phyloP scores from a whole-genome alignment of 2,113 vertebrate species.

The Gambusia affinis region DNA sequence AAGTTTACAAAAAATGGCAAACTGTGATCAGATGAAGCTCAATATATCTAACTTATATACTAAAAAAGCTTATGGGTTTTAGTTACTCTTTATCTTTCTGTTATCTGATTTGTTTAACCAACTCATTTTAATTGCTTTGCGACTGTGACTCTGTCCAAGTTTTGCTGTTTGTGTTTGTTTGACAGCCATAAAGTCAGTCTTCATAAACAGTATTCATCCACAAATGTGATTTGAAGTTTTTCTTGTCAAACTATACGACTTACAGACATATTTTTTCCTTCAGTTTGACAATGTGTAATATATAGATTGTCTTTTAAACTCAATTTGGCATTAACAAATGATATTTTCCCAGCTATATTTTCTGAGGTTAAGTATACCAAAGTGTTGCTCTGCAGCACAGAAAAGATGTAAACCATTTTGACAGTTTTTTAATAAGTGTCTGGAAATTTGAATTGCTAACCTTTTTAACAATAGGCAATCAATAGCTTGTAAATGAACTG shows the following conservation, averaged over 20 bases:
- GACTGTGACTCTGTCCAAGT: neutral
- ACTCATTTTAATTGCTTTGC: neutral
- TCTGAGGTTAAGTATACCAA: conserved; percentile 9
- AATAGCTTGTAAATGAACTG: conserved; percentile 51
- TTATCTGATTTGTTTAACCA: neutral
- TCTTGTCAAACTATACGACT: neutral
- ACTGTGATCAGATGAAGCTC: no score
- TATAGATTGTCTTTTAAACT: neutral
- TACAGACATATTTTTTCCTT: neutral
- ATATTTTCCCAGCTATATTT: neutral
- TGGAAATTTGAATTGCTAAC: conserved; percentile 12
- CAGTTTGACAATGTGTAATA: conserved; percentile 1
- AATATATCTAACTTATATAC: no score
- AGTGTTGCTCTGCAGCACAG: conserved; percentile 8
- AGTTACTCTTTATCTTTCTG: neutral
- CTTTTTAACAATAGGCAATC: conserved; percentile 45
- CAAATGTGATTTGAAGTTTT: neutral
- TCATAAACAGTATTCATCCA: neutral
- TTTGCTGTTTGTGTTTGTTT: neutral
- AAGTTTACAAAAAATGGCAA: no score
- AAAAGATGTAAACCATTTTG: conserved; percentile 3
- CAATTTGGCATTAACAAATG: conserved; percentile 1
- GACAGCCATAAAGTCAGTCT: neutral
- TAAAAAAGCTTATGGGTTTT: no score
- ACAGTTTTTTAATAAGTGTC: conserved; percentile 19